Evolutionary conservation across 2,797 vertebrate genomes (phyloP).

Genomic region (Scomberomorus guttatus): DNA sequence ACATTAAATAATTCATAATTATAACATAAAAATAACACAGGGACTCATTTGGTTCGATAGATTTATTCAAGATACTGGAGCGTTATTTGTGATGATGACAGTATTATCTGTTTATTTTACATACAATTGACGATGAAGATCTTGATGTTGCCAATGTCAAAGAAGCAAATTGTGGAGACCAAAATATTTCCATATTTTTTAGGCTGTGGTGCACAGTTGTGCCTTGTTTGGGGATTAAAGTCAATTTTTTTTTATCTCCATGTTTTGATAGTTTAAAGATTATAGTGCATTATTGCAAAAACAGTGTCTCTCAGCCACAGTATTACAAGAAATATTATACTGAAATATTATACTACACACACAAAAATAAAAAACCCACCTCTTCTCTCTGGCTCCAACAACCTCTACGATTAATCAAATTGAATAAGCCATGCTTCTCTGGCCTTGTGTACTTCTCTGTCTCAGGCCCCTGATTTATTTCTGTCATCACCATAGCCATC

Average conservation of each 20-base stretch:
- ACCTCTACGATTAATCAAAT: conserved; percentile 40
- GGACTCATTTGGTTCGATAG: conserved; percentile 31
- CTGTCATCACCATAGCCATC: conserved; percentile 63
- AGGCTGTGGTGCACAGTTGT: background rate
- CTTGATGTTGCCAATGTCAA: conserved; percentile 11
- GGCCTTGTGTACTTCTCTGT: conserved; percentile 27
- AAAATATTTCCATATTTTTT: conserved; percentile 9
- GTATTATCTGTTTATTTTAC: conserved; percentile 31
- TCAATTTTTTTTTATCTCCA: conserved; percentile 35
- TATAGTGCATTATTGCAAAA: conserved; percentile 39
- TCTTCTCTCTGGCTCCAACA: conserved; percentile 12
- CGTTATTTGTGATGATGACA: conserved; percentile 11
- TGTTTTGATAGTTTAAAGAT: conserved; percentile 45
- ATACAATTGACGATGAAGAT: conserved; percentile 14
- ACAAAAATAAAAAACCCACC: conserved; percentile 35
- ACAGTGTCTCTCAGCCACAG: conserved; percentile 8
- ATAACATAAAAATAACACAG: background rate
- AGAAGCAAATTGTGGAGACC: background rate
- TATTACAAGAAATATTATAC: conserved; percentile 24
- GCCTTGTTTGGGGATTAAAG: conserved; percentile 38
- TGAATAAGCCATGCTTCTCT: conserved; percentile 35
- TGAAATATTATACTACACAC: conserved; percentile 8
- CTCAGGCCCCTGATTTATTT: conserved; percentile 61
- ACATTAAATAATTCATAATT: conserved; percentile 49
- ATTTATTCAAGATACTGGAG: conserved; percentile 38